A percentile compares a stretch with the other conserved stretches of the same genome.
phyloP scores from a whole-genome alignment of 2,797 vertebrate genomes.

The Forpus xanthops region DNA sequence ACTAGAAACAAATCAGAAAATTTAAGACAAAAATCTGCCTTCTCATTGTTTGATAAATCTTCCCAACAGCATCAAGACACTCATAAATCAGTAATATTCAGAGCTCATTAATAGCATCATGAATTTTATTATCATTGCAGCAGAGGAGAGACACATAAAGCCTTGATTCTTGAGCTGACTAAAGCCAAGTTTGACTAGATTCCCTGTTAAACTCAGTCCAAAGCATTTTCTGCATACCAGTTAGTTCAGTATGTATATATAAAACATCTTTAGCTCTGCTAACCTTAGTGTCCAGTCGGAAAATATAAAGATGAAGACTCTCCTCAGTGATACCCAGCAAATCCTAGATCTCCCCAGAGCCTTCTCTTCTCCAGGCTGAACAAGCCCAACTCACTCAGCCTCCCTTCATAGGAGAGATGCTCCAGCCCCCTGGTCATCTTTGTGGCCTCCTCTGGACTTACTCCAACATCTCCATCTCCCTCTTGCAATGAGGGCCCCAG shows the following conservation, averaged over 20 bases:
- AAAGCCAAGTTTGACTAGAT: neutral
- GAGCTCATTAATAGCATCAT: neutral
- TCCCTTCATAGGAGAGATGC: neutral
- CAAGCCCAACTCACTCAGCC: neutral
- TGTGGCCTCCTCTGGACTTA: neutral
- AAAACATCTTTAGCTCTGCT: neutral
- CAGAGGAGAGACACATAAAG: neutral
- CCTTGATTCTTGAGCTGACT: neutral
- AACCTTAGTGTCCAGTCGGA: rapidly evolving
- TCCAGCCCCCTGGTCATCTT: neutral
- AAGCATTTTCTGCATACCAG: neutral
- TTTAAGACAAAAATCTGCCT: neutral
- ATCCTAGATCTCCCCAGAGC: neutral
- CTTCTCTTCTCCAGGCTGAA: neutral
- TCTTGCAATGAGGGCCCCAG: neutral
- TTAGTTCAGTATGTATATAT: neutral
- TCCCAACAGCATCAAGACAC: neutral
- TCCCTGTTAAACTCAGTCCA: neutral
- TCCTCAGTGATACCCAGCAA: neutral
- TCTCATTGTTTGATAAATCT: neutral
- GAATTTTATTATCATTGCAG: neutral
- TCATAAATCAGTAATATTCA: neutral
- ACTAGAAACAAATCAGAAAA: neutral
- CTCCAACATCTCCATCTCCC: neutral
- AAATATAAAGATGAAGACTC: neutral